Evolutionary conservation across 2,888 invertebrate species (phyloP).

Genomic region (Drosophila leonis): DNA sequence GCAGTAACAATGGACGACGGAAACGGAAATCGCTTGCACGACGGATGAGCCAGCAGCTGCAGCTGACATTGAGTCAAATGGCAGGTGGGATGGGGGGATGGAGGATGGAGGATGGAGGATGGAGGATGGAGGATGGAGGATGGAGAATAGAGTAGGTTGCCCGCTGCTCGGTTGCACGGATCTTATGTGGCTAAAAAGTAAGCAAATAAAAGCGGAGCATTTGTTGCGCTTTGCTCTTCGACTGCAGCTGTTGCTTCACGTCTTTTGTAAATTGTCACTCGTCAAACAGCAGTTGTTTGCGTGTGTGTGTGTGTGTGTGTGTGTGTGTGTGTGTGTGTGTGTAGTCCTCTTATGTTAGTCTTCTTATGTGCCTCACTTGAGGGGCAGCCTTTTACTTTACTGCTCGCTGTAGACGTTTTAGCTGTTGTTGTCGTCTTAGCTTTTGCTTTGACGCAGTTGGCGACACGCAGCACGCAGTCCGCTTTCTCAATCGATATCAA

Average conservation of each 20-base stretch:
- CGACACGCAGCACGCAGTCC: slow-evolving; percentile 43
- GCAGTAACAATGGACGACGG: slow-evolving; percentile 28
- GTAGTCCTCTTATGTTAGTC: not conserved
- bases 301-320: not conserved
- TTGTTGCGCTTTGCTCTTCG: slow-evolving; percentile 67
- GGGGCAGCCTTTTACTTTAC: slow-evolving; percentile 10
- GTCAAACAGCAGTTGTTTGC: slow-evolving; percentile 20
- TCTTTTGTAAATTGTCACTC: slow-evolving; percentile 57
- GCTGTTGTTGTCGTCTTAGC: slow-evolving; percentile 18
- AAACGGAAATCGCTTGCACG: slow-evolving; percentile 60
- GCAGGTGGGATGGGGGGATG: not conserved
- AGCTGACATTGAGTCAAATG: slow-evolving; percentile 42
- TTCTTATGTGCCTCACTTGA: not conserved
- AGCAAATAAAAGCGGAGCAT: slow-evolving; percentile 30
- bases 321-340: not conserved
- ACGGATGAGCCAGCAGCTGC: slow-evolving; percentile 50
- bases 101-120: not conserved
- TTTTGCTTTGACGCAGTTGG: slow-evolving; percentile 34
- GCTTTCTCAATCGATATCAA: slow-evolving; percentile 68
- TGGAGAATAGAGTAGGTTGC: too few relatives aligned
- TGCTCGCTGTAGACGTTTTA: slow-evolving; percentile 5
- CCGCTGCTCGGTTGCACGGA: not conserved
- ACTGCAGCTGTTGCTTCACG: slow-evolving; percentile 21
- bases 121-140: too few relatives aligned
- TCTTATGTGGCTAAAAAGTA: slow-evolving; percentile 7